phyloP scores from a whole-genome alignment of 2,113 vertebrate genomes.

The Syngnathoides biaculeatus region DNA sequence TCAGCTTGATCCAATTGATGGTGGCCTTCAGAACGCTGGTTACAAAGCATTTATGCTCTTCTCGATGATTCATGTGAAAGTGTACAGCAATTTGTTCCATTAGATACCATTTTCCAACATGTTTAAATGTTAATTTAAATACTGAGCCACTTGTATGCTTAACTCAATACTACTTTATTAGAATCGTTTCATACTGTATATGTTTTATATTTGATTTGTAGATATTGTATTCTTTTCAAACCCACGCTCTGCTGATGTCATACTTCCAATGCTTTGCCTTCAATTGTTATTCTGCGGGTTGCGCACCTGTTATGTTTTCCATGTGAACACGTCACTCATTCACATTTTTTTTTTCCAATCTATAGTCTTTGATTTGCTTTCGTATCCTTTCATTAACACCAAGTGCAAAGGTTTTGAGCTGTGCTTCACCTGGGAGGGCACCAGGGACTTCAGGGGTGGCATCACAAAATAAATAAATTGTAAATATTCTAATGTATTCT shows the following conservation, averaged over 20 bases:
- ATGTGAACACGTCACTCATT: constrained; percentile 18
- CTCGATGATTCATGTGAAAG: neutral
- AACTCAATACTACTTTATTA: no score
- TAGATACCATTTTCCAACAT: neutral
- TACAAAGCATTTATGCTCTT: constrained; percentile 11
- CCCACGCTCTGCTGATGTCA: constrained; percentile 32
- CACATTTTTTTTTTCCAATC: constrained; percentile 1
- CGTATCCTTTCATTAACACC: neutral
- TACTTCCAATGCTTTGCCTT: constrained; percentile 36
- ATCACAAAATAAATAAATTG: neutral
- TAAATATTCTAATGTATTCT: neutral
- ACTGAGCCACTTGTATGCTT: no score
- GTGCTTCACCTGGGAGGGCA: neutral
- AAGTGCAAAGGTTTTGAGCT: neutral
- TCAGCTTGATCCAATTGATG: constrained; percentile 25
- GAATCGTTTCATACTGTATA: no score
- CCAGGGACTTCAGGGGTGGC: neutral
- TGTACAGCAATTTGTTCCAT: neutral
- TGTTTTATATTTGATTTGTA: no score
- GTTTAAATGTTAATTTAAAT: neutral
- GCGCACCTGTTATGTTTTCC: constrained; percentile 41
- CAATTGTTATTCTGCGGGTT: constrained; percentile 23
- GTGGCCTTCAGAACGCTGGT: constrained; percentile 25
- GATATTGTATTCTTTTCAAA: constrained; percentile 1
- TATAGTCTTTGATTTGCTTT: constrained; percentile 6